Percentiles rank a stretch among this genome's conserved stretches.
Conservation (phyloP, 2,888 invertebrate species). For the Lasius platythorax region DNA sequence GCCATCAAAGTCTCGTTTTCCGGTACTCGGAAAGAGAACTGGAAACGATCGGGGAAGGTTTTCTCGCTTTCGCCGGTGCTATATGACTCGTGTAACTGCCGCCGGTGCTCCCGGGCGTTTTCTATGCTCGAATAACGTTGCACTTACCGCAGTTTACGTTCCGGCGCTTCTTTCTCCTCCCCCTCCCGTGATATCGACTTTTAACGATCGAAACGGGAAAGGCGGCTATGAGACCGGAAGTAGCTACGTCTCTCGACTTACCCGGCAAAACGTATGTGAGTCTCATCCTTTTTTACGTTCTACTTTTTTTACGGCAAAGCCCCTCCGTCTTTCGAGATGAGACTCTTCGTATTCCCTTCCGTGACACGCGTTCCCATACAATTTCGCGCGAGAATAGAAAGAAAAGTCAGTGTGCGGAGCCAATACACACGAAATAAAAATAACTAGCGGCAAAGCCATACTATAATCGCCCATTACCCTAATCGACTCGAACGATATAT, state of each 20-base stretch:
- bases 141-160: conserved; percentile 68
- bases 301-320: conserved; percentile 6
- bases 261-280: conserved; percentile 3
- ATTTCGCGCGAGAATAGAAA: conserved; percentile 19
- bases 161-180: conserved; percentile 49
- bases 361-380: conserved; percentile 33
- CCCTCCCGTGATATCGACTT: conserved; percentile 66
- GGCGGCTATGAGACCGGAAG: conserved; percentile 56
- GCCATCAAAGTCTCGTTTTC: conserved; percentile 67
- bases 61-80: conserved; percentile 59
- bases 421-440: conserved; percentile 25
- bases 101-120: conserved; percentile 55
- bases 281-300: conserved; percentile 17
- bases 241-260: conserved; percentile 53
- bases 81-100: conserved; percentile 68
- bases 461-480: conserved; percentile 52
- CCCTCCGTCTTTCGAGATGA: neutral
- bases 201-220: conserved; percentile 67
- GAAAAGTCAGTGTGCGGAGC: neutral
- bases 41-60: conserved; percentile 54
- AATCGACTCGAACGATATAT: conserved; percentile 35
- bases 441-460: conserved; percentile 37
- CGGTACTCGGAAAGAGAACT: conserved; percentile 29
- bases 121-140: conserved; percentile 69
- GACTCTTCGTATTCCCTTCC: neutral